Conservation (phyloP, 2,888 invertebrate genomes). For the Mycalesis mineus region DNA sequence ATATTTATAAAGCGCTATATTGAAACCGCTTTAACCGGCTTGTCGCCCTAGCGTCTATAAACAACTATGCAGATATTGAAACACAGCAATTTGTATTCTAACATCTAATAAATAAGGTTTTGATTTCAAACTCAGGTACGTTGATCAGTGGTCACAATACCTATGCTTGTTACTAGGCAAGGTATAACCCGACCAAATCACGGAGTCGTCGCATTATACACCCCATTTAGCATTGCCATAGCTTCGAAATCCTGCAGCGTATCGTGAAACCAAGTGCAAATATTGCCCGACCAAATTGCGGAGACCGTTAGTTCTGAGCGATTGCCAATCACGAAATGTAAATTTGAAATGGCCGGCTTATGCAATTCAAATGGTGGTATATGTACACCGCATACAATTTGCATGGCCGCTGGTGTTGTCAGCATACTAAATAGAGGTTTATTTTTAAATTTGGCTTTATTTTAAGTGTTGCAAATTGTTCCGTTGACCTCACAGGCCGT, state of each 20-base stretch:
- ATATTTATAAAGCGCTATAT: conserved; percentile 28
- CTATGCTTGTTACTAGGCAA: conserved; percentile 43
- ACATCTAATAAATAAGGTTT: not conserved
- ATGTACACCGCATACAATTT: conserved; percentile 48
- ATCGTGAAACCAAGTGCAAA: conserved; percentile 27
- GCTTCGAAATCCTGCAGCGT: conserved; percentile 29
- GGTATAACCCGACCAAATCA: conserved; percentile 35
- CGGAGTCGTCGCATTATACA: conserved; percentile 21
- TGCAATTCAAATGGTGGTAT: conserved; percentile 38
- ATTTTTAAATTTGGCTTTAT: conserved; percentile 43
- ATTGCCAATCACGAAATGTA: conserved; percentile 29
- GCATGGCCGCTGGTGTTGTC: conserved; percentile 46
- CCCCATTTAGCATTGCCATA: not conserved
- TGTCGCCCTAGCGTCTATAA: conserved; percentile 43
- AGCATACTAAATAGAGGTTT: conserved; percentile 51
- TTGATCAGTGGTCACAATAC: conserved; percentile 1
- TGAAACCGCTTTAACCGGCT: conserved; percentile 38
- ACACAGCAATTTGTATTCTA: conserved; percentile 11
- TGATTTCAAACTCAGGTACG: not conserved
- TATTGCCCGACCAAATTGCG: conserved; percentile 36
- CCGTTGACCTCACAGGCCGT: conserved; percentile 16
- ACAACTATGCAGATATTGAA: conserved; percentile 25
- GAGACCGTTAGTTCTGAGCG: conserved; percentile 25
- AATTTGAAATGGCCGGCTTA: conserved; percentile 36
- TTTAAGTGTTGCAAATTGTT: conserved; percentile 27